Evolutionary conservation across 2,888 invertebrate genomes (phyloP).

Genomic region (Drosophila peninsularis): DNA sequence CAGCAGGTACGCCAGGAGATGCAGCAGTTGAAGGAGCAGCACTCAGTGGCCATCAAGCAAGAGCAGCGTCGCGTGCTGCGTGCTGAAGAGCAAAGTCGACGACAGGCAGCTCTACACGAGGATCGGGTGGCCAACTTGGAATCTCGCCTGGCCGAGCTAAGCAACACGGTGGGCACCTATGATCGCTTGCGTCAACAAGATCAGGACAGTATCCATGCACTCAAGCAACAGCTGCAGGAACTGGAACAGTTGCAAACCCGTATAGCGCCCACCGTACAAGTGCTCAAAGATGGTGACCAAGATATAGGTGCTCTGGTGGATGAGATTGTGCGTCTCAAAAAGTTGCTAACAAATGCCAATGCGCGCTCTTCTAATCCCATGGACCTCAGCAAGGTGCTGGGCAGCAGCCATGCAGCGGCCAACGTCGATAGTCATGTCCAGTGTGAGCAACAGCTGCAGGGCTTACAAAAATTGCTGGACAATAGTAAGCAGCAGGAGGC

Average conservation of each 20-base stretch:
- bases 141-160: slow-evolving; percentile 90
- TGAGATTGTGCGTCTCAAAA: slow-evolving; percentile 88
- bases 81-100: slow-evolving; percentile 90
- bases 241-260: slow-evolving; percentile 60
- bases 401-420: slow-evolving; percentile 60
- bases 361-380: slow-evolving; percentile 87
- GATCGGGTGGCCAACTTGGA: slow-evolving; percentile 91
- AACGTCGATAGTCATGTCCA: slow-evolving; percentile 84
- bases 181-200: slow-evolving; percentile 90
- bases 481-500: slow-evolving; percentile 83
- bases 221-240: slow-evolving; percentile 79
- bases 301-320: slow-evolving; percentile 87
- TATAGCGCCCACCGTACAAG: neutral
- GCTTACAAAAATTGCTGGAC: slow-evolving; percentile 89
- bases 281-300: slow-evolving; percentile 80
- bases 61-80: slow-evolving; percentile 90
- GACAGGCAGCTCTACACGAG: slow-evolving; percentile 89
- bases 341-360: slow-evolving; percentile 87
- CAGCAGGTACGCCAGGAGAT: slow-evolving; percentile 90
- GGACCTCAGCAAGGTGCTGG: slow-evolving; percentile 87
- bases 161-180: slow-evolving; percentile 91
- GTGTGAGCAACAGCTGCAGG: slow-evolving; percentile 88
- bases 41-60: slow-evolving; percentile 89
- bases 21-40: slow-evolving; percentile 89
- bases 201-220: slow-evolving; percentile 89